These are phyloP conservation scores for Dasyprocta punctata DNA, from an alignment of 2,113 vertebrate species.

Conservation along the genomic window DNA sequence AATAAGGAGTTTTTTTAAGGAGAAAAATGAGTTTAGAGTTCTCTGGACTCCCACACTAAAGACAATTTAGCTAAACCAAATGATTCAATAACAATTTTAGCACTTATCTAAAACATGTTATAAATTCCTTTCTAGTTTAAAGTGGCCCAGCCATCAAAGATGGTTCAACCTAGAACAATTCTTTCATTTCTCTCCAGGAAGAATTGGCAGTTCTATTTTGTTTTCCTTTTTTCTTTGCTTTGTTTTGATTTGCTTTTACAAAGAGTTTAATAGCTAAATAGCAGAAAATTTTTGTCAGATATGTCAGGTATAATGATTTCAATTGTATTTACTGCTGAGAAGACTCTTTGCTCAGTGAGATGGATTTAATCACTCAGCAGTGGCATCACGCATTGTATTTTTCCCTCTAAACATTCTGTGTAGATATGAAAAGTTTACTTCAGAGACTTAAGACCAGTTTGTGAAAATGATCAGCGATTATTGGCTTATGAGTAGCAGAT, in stretches of 20 bases:
- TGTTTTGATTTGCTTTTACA: neutral
- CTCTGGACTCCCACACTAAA: neutral
- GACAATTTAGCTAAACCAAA: neutral
- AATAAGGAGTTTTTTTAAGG: neutral
- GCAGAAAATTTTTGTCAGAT: neutral
- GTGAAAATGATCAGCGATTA: neutral
- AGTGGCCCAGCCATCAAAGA: neutral
- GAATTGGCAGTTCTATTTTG: neutral
- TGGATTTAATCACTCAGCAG: neutral
- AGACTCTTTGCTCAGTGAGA: neutral
- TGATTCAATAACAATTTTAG: neutral
- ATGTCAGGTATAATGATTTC: neutral
- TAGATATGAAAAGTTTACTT: conserved; percentile 19
- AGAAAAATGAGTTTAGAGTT: neutral
- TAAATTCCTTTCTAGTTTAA: neutral
- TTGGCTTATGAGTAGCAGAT: neutral
- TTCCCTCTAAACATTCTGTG: neutral
- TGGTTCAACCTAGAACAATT: neutral
- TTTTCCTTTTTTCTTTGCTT: neutral
- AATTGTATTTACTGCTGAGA: neutral
- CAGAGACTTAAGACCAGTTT: neutral
- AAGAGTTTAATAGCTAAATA: neutral
- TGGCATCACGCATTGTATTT: neutral
- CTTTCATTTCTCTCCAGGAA: neutral
- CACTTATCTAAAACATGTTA: neutral